Evolutionary conservation across 2,113 vertebrate genomes (phyloP), one percentile per base, ranked within the genome.

Genomic region (Megaceryle maxima): DNA sequence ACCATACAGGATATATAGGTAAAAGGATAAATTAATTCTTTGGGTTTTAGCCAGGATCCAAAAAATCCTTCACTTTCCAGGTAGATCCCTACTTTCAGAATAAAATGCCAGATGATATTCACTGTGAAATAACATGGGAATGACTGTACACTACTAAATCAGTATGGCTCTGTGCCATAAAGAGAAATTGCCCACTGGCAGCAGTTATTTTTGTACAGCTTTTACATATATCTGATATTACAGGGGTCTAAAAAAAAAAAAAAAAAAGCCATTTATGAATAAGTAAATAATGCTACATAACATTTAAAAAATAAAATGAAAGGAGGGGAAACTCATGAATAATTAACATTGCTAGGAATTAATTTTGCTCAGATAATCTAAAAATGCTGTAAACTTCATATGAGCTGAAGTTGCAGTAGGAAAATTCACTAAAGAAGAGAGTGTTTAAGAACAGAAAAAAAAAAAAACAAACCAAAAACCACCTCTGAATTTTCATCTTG

Each of bases 281-380:
- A n/a, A 91, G 59, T 69, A 94, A 89, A 79, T 87, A 83, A 59
- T 80, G 75, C 69, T 82, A 90, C 37, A 41, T 85, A 73, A 89
- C 35, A 78, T 70, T 86, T 78, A 87, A 93, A 92, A 37, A 53
- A 39, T 57, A 83, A 95, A 94, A 83, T 73, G 16, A 39, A 74
- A 81, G 12, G 22, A 91, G 25, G 25, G 75, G 20, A 67, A 83
- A 41, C n/a, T 80, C 74, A 28, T 87, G 70, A 87, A 67, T 94
- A 92, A 84, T 77, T 93, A 64, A 72, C 33, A 66, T 63, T 76
- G 91, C 29, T 46, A 87, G 82, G 76, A 68, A 28, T 68, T 76
- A 82, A 37, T 87, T 87, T 68, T 95, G 28, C 90, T 94, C 22
- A 69, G 39, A 56, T 75, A 53, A 64, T 68, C 43, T 63, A 75